Evolutionary conservation across 2,888 invertebrate species (phyloP), one percentile per base, ranked within the genome.

Genomic region (Mechanitis messenoides): DNA sequence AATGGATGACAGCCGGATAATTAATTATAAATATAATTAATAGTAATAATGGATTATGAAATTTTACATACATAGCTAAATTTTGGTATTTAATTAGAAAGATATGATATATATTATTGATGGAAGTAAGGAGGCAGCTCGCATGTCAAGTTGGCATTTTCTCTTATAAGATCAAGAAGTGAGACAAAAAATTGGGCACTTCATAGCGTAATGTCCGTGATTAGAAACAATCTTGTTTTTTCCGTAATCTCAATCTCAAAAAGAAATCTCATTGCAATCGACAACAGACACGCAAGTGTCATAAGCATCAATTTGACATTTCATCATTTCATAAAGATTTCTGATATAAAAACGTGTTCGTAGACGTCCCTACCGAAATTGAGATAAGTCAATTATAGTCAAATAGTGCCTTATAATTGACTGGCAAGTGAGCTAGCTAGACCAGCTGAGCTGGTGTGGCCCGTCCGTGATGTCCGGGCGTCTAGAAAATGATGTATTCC

Each of bases 161-260:
- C 77, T 74, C 67, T 63, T 69, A 71, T 74, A 71, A 72, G 68
- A 68, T 73, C 50, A 76, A 70, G 77, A 77, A 74, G 76, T 77
- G 78, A 79, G 78, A 76, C 73, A 72, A 79, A 72, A 69, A 75
- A 80, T 81, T 80, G 73, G 75, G 71, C 76, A 74, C 76, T 74
- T 76, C 74, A 3, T 20, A 20, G 20, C 77, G 79, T 82, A 83
- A 82, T 78, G 74, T 76, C 78, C 72, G 79, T 81, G 75, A 84
- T 87, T 85, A 83, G 78, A 81, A 83, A 80, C 77, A 80, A 83
- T 83, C 78, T 80, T 74, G 76, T 80, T 83, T 82, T 75, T 68
- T 20, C 20, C 63, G 58, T 70, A 72, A 72, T 67, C 67, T 20
- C 20, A 20, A 20, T 20, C 71, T 69, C 65, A 65, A 68, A 69